phyloP scores from a whole-genome alignment of 92 coral and sea anemone genomes.

The Palythoa caribaeorum region DNA sequence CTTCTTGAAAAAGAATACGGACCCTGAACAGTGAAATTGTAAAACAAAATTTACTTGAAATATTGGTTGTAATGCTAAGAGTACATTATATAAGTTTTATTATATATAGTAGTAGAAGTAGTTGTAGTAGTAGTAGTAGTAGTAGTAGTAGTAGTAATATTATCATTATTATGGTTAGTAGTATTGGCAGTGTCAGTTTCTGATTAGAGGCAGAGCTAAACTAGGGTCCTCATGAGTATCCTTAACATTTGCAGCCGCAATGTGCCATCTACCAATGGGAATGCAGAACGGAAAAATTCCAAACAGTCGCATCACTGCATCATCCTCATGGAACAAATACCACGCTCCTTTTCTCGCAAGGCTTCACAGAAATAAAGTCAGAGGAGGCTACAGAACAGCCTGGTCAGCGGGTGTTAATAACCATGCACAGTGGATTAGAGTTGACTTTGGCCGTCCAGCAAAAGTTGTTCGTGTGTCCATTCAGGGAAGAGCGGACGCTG shows the following conservation, averaged over 20 bases:
- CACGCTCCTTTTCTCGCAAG: slow-evolving; percentile 5
- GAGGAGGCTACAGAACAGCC: slow-evolving; percentile 9
- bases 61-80: no score
- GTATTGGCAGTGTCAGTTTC: not conserved
- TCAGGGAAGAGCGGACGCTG: slow-evolving; percentile 35
- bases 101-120: no score
- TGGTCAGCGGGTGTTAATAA: slow-evolving; percentile 33
- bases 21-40: no score
- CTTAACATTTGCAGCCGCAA: slow-evolving; percentile 2
- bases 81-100: no score
- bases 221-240: not conserved
- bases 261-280: slow-evolving; percentile 40
- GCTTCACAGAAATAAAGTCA: not conserved
- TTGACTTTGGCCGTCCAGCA: slow-evolving; percentile 32
- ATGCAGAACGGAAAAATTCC: slow-evolving; percentile 29
- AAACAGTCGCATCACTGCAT: slow-evolving; percentile 15
- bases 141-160: no score
- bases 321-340: not conserved
- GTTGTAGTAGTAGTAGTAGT: no score
- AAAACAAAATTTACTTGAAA: no score
- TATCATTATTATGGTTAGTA: no score
- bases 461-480: not conserved
- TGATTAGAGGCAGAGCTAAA: not conserved
- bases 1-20: no score
- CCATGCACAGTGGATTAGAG: slow-evolving; percentile 22